Evolutionary conservation across 1,140 invertebrate species (phyloP).

Genomic region (Aricia agestis): DNA sequence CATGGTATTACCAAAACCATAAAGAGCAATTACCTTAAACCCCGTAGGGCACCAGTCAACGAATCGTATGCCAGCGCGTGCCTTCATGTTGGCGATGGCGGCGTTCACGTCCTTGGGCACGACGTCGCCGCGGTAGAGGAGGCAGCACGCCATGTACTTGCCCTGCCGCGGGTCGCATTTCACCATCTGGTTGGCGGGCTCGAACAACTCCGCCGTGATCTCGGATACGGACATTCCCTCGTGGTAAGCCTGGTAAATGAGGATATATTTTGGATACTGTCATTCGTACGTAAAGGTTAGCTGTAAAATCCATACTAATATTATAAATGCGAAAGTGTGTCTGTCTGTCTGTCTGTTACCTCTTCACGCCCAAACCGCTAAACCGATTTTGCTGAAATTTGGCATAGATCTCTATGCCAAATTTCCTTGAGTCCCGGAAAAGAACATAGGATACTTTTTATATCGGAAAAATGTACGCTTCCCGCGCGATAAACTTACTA

Average conservation of each 20-base stretch:
- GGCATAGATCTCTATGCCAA: no score
- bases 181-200: constrained; percentile 82
- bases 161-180: constrained; percentile 81
- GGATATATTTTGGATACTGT: no score
- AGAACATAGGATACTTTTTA: no score
- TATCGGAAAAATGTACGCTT: no score
- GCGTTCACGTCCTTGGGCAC: constrained; percentile 83
- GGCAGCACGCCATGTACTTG: constrained; percentile 86
- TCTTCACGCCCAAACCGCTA: no score
- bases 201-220: constrained; percentile 82
- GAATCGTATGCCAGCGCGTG: constrained; percentile 81
- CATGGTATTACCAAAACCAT: background rate
- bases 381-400: no score
- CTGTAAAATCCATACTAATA: no score
- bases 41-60: constrained; percentile 85
- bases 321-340: no score
- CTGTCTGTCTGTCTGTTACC: no score
- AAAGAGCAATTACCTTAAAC: constrained; percentile 77
- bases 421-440: no score
- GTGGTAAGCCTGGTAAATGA: constrained; percentile 67
- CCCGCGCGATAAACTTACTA: no score
- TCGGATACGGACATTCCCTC: constrained; percentile 81
- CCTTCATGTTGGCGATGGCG: constrained; percentile 87
- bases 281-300: no score
- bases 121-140: constrained; percentile 86